Evolutionary conservation across 2,888 invertebrate species (phyloP).

Genomic region (Sepiola atlantica): DNA sequence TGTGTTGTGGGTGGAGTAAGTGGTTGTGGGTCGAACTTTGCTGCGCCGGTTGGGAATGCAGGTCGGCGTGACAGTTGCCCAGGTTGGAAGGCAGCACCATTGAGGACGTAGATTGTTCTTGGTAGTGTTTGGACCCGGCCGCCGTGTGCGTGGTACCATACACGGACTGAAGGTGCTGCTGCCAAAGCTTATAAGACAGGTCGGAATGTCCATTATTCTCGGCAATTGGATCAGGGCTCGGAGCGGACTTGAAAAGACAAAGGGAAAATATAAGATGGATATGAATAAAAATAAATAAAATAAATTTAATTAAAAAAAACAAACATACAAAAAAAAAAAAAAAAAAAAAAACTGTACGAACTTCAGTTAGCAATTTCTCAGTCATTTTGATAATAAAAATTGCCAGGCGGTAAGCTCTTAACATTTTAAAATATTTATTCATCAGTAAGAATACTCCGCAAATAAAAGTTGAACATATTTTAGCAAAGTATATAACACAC

Average conservation of each 20-base stretch:
- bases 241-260: constrained; percentile 36
- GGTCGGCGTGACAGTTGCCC: not conserved
- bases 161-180: constrained; percentile 15
- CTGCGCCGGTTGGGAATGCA: not conserved
- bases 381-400: too few relatives aligned
- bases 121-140: not conserved
- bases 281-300: not conserved
- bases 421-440: too few relatives aligned
- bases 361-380: too few relatives aligned
- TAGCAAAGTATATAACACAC: too few relatives aligned
- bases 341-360: not conserved
- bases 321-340: too few relatives aligned
- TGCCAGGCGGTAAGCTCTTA: too few relatives aligned
- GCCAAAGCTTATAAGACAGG: constrained; percentile 3
- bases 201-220: not conserved
- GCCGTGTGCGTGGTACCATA: not conserved
- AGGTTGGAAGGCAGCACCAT: not conserved
- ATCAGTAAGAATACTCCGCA: too few relatives aligned
- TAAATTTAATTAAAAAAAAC: not conserved
- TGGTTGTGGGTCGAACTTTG: not conserved
- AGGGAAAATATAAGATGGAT: not conserved
- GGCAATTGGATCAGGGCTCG: not conserved
- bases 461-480: too few relatives aligned
- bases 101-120: not conserved
- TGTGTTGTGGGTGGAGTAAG: not conserved